Percentiles rank a stretch among this genome's conserved stretches.
Conservation (phyloP, 2,888 invertebrate species). For the Drosophila picticornis region DNA sequence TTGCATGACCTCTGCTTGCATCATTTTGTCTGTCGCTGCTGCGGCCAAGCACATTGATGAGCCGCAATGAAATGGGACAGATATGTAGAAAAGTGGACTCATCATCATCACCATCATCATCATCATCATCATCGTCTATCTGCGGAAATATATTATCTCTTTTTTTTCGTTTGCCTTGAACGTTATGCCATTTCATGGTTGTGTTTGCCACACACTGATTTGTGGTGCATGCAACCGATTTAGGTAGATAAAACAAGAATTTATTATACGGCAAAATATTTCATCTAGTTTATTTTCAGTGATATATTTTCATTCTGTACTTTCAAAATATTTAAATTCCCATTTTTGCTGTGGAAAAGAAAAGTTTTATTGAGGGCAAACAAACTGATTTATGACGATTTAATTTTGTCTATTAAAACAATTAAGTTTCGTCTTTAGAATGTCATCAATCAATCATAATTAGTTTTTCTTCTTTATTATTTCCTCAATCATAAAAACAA, state of each 20-base stretch:
- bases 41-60: constrained; percentile 48
- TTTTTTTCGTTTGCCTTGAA: constrained; percentile 23
- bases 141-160: constrained; percentile 42
- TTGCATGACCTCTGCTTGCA: constrained; percentile 70
- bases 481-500: background rate
- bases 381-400: background rate
- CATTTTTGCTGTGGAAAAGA: background rate
- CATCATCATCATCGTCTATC: constrained; percentile 16
- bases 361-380: background rate
- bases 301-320: background rate
- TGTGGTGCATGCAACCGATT: constrained; percentile 10
- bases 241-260: background rate
- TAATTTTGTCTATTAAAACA: background rate
- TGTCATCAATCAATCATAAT: background rate
- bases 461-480: background rate
- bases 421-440: background rate
- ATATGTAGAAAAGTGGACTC: constrained; percentile 1
- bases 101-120: background rate
- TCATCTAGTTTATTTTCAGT: background rate
- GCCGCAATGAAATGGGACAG: constrained; percentile 41
- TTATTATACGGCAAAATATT: background rate
- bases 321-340: background rate
- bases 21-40: constrained; percentile 36
- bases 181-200: constrained; percentile 45
- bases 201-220: constrained; percentile 4